Conservation (phyloP, 2,113 vertebrate genomes). For the Orthonyx spaldingii region DNA sequence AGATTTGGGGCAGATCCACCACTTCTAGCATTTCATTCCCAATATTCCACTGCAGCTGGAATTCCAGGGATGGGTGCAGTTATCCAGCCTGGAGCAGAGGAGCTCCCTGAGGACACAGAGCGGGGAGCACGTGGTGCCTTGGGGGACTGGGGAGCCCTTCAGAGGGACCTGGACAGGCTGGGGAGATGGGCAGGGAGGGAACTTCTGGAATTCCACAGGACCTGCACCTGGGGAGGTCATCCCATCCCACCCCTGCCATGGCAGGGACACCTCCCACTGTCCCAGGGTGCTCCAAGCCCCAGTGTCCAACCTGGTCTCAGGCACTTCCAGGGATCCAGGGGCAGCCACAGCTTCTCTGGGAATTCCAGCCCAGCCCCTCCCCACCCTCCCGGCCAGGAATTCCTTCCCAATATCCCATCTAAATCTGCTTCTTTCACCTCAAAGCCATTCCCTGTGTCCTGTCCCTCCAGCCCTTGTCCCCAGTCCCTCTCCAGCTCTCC, state of each 20-base stretch:
- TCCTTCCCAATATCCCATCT: background rate
- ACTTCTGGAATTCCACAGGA: background rate
- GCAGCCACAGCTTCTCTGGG: background rate
- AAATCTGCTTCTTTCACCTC: background rate
- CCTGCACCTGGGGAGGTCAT: background rate
- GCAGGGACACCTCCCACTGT: background rate
- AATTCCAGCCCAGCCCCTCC: background rate
- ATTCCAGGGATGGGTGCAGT: fast-evolving
- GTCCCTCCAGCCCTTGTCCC: too few species aligned
- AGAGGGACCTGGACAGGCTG: fast-evolving
- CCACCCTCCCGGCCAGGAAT: background rate
- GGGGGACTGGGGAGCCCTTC: background rate
- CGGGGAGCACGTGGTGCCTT: background rate
- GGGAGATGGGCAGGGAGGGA: background rate
- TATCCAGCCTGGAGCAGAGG: fast-evolving
- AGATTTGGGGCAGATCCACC: background rate
- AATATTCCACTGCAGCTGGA: fast-evolving
- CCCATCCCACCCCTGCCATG: background rate
- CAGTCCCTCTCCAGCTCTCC: too few species aligned
- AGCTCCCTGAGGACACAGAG: background rate
- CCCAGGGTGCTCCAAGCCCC: fast-evolving
- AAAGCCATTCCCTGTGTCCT: too few species aligned
- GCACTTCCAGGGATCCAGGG: fast-evolving
- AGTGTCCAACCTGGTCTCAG: background rate
- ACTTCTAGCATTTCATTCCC: fast-evolving